These are phyloP conservation scores for Drosophila azteca DNA, from an alignment of 1,140 invertebrate genomes.

Conservation along the genomic window DNA sequence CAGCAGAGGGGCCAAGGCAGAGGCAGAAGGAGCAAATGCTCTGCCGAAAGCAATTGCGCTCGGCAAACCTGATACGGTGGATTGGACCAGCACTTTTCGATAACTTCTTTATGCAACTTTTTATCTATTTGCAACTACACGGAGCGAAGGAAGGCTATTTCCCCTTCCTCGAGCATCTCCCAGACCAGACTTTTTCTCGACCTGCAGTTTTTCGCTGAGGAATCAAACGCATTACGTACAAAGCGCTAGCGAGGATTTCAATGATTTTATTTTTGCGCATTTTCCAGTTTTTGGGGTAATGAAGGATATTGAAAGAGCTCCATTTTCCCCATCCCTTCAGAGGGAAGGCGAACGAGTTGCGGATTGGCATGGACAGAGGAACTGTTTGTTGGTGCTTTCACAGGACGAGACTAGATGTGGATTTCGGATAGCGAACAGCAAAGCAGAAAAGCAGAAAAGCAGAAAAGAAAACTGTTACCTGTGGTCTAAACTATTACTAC, in stretches of 20 bases:
- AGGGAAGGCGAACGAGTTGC: conserved; percentile 8
- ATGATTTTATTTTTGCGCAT: conserved; percentile 80
- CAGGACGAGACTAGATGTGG: conserved; percentile 45
- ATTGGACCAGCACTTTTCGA: conserved; percentile 73
- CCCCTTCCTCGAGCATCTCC: background rate
- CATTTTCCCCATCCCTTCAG: conserved; percentile 4
- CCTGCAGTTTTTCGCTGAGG: conserved; percentile 67
- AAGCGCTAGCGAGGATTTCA: conserved; percentile 68
- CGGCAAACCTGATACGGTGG: conserved; percentile 24
- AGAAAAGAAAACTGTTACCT: conserved; percentile 48
- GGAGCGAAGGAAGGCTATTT: conserved; percentile 12
- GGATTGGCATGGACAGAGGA: background rate
- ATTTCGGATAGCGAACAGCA: conserved; percentile 60
- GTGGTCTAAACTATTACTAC: conserved; percentile 46
- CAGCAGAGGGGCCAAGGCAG: background rate
- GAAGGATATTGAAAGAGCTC: conserved; percentile 80
- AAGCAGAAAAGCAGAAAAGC: conserved; percentile 17
- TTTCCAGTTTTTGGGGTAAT: conserved; percentile 70
- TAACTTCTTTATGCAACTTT: conserved; percentile 78
- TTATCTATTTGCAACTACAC: conserved; percentile 68
- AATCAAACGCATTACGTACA: conserved; percentile 80
- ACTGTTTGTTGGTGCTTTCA: too few species aligned
- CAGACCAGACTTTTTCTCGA: conserved; percentile 24
- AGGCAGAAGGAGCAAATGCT: background rate
- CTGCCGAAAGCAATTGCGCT: conserved; percentile 52